Base-by-base conservation (phyloP, 1,140 invertebrate genomes). In the Antheraea mylitta region DNA sequence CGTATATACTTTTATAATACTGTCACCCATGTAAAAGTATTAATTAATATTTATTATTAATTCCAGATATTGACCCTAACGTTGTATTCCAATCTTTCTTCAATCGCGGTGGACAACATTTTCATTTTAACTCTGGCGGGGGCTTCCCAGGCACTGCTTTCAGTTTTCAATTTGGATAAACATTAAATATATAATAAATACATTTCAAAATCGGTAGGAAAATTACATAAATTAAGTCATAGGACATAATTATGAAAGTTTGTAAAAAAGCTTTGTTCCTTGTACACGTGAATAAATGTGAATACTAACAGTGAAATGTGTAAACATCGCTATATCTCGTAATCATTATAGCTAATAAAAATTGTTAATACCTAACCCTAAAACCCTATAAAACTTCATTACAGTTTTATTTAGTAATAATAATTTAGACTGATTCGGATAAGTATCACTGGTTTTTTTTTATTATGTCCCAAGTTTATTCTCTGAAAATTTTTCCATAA, bases 41-140 rank as follows among this genome's bases (percentile, higher is more conserved):
- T 13, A 66, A 59, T 36, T 48, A 42, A 11, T 68, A 69, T 72
- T 66, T 65, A 13, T 94, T 68, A 69, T 72, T 66, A 63, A 13
- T 94, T 94, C 70, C 93, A 95, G 94, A 96, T 90, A 94, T 97
- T 73, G 96, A 97, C 87, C 95, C 96, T 0, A 96, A 95, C 73
- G 93, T 95, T 75, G 95, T 97, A 74, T 97, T 97, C 93, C 96
- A 97, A 86, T 93, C 95, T 6, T 97, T 97, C 93, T 97, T 97
- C 83, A 93, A 93, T 58, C 93, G 93, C 60, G 88, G 91, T 30
- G 87, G 89, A 37, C 87, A 84, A 70, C 84, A 83, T 66, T 93
- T 91, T 77, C 90, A 90, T 75, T 94, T 93, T 78, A 80, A 79
- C 58, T 81, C 84, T 18, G 91, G 87, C 72, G 80, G 79, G 63